Evolutionary conservation across 2,797 vertebrate species (phyloP).

Genomic region (Falco peregrinus): DNA sequence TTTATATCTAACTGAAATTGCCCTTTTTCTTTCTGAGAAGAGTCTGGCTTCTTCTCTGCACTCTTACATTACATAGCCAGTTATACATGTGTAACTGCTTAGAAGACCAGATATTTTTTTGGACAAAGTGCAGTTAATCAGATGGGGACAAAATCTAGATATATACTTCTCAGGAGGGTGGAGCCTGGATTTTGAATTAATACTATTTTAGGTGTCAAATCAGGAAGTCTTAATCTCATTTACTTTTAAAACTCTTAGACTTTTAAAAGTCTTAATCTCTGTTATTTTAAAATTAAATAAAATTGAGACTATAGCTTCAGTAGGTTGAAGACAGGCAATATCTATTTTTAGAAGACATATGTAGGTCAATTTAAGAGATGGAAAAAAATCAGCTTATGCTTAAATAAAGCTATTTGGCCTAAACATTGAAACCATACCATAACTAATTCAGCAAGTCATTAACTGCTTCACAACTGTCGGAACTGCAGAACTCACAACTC

Average conservation of each 20-base stretch:
- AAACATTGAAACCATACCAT: neutral
- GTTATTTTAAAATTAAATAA: neutral
- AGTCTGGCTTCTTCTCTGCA: rapidly evolving
- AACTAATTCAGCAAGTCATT: neutral
- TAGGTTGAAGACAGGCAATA: neutral
- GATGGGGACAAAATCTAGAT: neutral
- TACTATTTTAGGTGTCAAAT: neutral
- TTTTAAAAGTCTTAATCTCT: neutral
- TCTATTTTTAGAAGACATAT: neutral
- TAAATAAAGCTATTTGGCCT: neutral
- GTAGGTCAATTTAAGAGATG: neutral
- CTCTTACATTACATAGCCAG: neutral
- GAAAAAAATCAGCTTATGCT: neutral
- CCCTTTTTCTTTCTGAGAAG: neutral
- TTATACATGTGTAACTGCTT: neutral
- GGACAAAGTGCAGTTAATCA: neutral
- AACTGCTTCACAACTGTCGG: neutral
- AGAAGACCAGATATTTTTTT: neutral
- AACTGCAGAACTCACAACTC: neutral
- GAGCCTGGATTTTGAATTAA: neutral
- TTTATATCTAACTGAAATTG: neutral
- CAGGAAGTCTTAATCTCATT: neutral
- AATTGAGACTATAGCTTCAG: neutral
- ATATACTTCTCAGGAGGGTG: neutral
- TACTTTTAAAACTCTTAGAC: neutral